Evolutionary conservation across 2,113 vertebrate species (phyloP), one percentile per base, ranked within the genome.

Genomic region (Chaetodon auriga): DNA sequence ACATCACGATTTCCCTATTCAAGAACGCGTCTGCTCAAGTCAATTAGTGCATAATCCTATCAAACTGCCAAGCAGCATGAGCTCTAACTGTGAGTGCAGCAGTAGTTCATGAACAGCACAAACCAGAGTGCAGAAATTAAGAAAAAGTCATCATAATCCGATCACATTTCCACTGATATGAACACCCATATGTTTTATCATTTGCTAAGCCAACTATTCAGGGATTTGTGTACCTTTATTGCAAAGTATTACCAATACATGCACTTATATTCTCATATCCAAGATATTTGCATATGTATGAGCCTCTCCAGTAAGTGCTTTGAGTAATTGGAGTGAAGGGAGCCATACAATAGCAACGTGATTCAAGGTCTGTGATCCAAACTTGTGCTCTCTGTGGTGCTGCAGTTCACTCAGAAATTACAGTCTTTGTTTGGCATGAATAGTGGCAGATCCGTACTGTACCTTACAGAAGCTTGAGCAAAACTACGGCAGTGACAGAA

Each of bases 391-490:
- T 87, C 80, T 30, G 45, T 55, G 80, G 69, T 48, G 57, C 71
- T 63, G 71, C 68, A 48, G 68, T 69, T 91, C 74, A 78, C 57
- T 84, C 60, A 66, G 64, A 86, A 86, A 80, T 61, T 21, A 81
- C 54, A 51, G 60, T 63, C 78, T 91, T 89, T 91, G 89, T 92
- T 87, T 86, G 69, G 48, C 79, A 79, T 79, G 70, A 85, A 89
- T 88, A 84, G 86, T 38, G 15, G 75, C 74, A 83, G 78, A 91
- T 90, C 85, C 78, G 75, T 41, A 48, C 63, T 58, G 57, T 80
- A 62, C 84, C 46, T 80, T 66, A 71, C 35, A 78, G 65, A 51
- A 79, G 53, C 45, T 23, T 15, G 49, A 84, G 53, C 51, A 51
- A 80, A 79, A 70, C 41, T 53, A 58, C 36, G 80, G 46, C 25